Evolutionary conservation across 1,140 invertebrate genomes (phyloP).

Genomic region (Leptoteleia sp.): DNA sequence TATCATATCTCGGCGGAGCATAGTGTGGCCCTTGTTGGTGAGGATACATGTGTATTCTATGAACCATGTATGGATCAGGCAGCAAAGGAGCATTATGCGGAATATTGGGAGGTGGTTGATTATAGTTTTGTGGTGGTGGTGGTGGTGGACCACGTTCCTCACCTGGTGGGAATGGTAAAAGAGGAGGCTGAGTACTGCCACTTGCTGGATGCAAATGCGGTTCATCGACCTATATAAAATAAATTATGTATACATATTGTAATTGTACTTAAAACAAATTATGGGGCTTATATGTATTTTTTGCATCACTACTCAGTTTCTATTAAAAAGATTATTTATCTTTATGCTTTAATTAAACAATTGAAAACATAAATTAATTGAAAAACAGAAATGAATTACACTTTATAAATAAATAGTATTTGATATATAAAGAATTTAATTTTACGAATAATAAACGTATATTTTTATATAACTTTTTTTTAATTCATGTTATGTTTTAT

Average conservation of each 20-base stretch:
- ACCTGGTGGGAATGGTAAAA: slow-evolving; percentile 78
- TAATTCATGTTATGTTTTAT: no score
- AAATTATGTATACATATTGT: neutral
- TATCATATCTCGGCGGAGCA: slow-evolving; percentile 75
- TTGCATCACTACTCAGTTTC: no score
- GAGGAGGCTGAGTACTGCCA: slow-evolving; percentile 71
- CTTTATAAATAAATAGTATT: no score
- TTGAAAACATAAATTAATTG: no score
- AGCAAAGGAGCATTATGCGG: slow-evolving; percentile 75
- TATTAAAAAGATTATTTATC: no score
- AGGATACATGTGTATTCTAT: slow-evolving; percentile 78
- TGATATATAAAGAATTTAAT: no score
- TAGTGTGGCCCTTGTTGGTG: slow-evolving; percentile 79
- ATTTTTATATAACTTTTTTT: no score
- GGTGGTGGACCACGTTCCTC: slow-evolving; percentile 76
- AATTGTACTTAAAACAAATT: slow-evolving; percentile 1
- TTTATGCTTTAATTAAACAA: no score
- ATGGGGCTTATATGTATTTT: no score
- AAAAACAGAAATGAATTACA: no score
- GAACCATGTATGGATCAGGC: slow-evolving; percentile 78
- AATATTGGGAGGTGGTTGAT: slow-evolving; percentile 76
- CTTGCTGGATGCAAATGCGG: slow-evolving; percentile 75
- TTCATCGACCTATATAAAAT: slow-evolving; percentile 74
- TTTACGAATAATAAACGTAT: no score
- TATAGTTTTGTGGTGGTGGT: slow-evolving; percentile 72